A percentile compares a stretch with the other conserved stretches of the same genome.
These are phyloP conservation scores for Acomys russatus DNA, from an alignment of 2,797 vertebrate species.

Conservation along the genomic window DNA sequence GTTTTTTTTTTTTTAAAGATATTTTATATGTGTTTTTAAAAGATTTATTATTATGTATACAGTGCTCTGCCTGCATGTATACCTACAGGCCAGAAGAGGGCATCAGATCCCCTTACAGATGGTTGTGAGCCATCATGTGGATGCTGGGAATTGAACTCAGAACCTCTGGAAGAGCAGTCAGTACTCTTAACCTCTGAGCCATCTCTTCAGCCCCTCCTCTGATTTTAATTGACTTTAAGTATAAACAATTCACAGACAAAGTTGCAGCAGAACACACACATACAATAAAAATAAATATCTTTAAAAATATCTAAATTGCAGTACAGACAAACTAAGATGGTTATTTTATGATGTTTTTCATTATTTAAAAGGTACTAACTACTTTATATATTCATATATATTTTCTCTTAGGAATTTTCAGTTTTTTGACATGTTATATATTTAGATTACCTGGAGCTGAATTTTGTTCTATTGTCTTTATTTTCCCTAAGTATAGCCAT, in stretches of 20 bases:
- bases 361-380: slow-evolving; percentile 15
- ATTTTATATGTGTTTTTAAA: no score
- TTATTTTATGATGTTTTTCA: background rate
- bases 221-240: background rate
- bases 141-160: no score
- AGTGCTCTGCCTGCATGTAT: no score
- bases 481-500: background rate
- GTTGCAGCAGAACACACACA: background rate
- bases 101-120: no score
- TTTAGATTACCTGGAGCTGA: background rate
- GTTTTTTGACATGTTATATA: background rate
- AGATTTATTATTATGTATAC: no score
- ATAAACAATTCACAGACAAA: background rate
- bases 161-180: no score
- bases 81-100: no score
- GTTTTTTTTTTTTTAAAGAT: no score
- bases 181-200: no score
- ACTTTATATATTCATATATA: background rate
- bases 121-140: no score
- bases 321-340: background rate
- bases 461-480: slow-evolving; percentile 4
- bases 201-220: no score
- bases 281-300: background rate
- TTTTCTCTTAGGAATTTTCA: slow-evolving; percentile 31
- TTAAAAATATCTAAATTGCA: slow-evolving; percentile 52